Evolutionary conservation across 2,797 vertebrate species (phyloP).

Genomic region (Chaetophractus vellerosus): DNA sequence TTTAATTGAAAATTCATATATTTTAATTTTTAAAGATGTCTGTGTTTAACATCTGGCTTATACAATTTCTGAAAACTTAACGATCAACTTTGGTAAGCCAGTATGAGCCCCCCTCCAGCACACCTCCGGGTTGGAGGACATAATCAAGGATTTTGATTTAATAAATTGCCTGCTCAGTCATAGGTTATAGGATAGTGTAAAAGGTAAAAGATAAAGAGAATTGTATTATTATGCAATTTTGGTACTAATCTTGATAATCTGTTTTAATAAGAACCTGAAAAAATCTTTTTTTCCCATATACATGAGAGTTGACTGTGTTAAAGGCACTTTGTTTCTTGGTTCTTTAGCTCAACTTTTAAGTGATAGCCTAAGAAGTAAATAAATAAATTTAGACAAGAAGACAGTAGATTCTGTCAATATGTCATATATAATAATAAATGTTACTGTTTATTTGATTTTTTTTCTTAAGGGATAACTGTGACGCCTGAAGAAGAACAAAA

Average conservation of each 20-base stretch:
- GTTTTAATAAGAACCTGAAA: conserved; percentile 57
- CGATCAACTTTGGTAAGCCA: neutral
- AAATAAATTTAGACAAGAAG: neutral
- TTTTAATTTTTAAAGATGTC: conserved; percentile 45
- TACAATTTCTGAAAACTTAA: conserved; percentile 48
- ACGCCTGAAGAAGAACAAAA: conserved; percentile 79
- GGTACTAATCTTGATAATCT: neutral
- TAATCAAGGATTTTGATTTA: conserved; percentile 39
- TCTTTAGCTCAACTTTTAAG: conserved; percentile 58
- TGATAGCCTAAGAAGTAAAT: conserved; percentile 18
- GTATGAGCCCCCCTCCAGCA: neutral
- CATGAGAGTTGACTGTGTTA: neutral
- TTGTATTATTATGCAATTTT: neutral
- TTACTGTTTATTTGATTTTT: neutral
- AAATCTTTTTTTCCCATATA: conserved; percentile 26
- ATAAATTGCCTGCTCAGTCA: neutral
- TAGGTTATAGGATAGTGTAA: conserved; percentile 13
- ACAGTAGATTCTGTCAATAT: conserved; percentile 40
- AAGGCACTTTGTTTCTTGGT: neutral
- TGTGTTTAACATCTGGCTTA: neutral
- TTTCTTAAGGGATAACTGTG: conserved; percentile 68
- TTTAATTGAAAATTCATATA: conserved; percentile 37
- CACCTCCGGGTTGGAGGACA: neutral
- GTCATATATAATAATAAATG: conserved; percentile 30
- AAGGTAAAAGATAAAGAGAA: neutral